Base-by-base conservation (phyloP, 2,113 vertebrate genomes). In the Mustela lutreola region DNA sequence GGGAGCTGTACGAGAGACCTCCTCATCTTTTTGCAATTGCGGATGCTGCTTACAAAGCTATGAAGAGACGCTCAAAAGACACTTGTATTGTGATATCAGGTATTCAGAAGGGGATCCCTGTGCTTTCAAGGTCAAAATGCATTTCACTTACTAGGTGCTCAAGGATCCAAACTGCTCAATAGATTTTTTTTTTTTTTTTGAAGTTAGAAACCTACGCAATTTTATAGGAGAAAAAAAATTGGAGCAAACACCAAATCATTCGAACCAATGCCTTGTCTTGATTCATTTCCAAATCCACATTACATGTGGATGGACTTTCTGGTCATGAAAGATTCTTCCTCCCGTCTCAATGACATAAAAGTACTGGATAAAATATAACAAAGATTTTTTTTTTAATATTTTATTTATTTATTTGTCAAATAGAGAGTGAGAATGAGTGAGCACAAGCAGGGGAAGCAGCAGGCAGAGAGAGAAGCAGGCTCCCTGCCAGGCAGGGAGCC, bases 41-140 rank as follows among this genome's bases (percentile, higher is more conserved):
- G 0, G 99, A 99, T 6, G 99, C 99, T 1, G 99, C 99, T 2
- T 99, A 99, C 98, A 99, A 99, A 98, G 99, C 99, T 33, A 99
- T 99, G 99, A 99, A 99, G 98, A 99, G 99, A 89, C 98, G 99
- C 65, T 99, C 99, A 62, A 99, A 99, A 98, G 99, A 99, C 98
- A 99, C 99, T 7, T 99, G 99, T 39, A 99, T 99, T 75, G 99
- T 99, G 84, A 99, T 99, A 99, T 99, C 99, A 98, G 99, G 99
- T 99, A 97, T 87, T 89, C 75, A 50, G 16, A 71, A 71, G 58
- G 53, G 39, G 92, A 7, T 18, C 21, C 50, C 39, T 42, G 26
- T 86, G 22, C 12, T 48, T 73, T 36, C n/a, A 33, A 16, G 4
- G 33, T 75, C 60, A 70, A n/a, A 83, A 33, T 39, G 3, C 73